A percentile compares a stretch with the other conserved stretches of the same genome.
phyloP scores from a whole-genome alignment of 2,113 vertebrate species.

The Furnarius figulus region DNA sequence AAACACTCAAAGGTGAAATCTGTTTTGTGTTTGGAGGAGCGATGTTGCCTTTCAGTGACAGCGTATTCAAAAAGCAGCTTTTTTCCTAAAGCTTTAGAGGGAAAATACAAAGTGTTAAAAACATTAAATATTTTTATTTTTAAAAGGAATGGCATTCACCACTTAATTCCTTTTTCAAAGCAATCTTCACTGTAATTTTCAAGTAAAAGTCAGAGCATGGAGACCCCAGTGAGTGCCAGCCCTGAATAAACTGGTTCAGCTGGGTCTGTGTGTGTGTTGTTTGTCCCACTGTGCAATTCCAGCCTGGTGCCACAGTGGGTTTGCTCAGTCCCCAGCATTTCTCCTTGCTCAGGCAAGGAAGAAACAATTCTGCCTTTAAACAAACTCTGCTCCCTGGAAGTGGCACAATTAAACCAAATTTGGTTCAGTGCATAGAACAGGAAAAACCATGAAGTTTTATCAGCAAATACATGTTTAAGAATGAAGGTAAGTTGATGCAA shows the following conservation, averaged over 20 bases:
- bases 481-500: neutral
- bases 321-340: neutral
- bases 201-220: neutral
- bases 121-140: neutral
- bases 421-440: rapidly evolving
- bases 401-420: neutral
- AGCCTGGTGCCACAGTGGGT: neutral
- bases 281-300: neutral
- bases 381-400: neutral
- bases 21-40: neutral
- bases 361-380: neutral
- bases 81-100: neutral
- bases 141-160: rapidly evolving
- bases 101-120: neutral
- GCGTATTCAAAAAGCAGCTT: neutral
- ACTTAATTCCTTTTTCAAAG: neutral
- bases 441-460: rapidly evolving
- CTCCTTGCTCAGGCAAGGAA: neutral
- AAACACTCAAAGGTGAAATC: neutral
- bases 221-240: neutral
- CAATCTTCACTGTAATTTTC: neutral
- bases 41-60: neutral
- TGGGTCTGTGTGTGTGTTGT: neutral
- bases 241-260: neutral
- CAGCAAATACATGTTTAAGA: neutral